Base-by-base conservation (phyloP, 1,140 invertebrate species). In the Drosophila biarmipes region DNA sequence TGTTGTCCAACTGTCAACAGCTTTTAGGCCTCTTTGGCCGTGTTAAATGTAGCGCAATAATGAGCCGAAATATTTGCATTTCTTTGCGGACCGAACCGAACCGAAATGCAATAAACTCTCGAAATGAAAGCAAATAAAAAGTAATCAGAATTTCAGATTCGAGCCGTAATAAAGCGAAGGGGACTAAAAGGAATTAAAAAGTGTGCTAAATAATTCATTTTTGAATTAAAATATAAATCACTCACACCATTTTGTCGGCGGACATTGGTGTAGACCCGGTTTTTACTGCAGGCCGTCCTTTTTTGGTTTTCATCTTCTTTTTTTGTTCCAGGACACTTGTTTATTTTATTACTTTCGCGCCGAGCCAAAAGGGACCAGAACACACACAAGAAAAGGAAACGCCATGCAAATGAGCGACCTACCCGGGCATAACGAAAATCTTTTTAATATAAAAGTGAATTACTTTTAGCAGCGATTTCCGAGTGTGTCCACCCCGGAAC, bases 151-250 rank as follows among this genome's bases (percentile, higher is more conserved):
- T 87, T 87, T 87, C 73, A 87, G 84, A 87, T 87, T 79, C 66
- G 38, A 51, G 37, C 45, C 58, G 66, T 73, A 67, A 74, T 54
- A 72, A 57, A 48, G 35, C 14, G 52, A n/a, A 27, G 52, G 31
- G 27, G 35, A 24, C 37, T 42, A 81, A 85, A 72, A 79, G 74
- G 58, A 82, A 90, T 91, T 90, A 91, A 90, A 90, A 90, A 91
- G 72, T 86, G 89, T 73, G 66, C 75, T 90, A 91, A 91, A 91
- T 91, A 91, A 91, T 91, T 91, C 84, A 91, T 91, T 91, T 89
- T 91, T 73, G 89, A 81, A 91, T 91, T 91, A 90, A 90, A 91
- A 90, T 85, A 91, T 91, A 91, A 91, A 91, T 91, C 89, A 91
- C 90, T 90, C 84, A 89, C 84, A 89, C 84, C 84, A 89, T 89